Evolutionary conservation across 2,797 vertebrate species (phyloP), one percentile per base, ranked within the genome.

Genomic region (Pseudomugil tenellus): DNA sequence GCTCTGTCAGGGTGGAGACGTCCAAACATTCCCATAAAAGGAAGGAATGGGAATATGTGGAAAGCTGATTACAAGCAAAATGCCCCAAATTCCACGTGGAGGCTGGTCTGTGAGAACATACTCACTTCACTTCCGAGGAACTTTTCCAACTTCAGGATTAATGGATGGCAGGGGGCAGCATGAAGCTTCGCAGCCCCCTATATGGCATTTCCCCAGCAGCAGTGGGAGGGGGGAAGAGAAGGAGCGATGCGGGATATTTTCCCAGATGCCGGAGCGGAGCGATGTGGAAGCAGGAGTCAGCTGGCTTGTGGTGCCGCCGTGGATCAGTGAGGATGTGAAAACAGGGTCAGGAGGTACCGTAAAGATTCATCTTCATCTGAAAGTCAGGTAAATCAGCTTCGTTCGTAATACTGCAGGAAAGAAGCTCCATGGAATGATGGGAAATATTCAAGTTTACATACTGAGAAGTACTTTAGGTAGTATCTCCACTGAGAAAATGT

Each of bases 241-340:
- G 58, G 70, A 71, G 74, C 57, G 46, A 59, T 77, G 84, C 89
- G 92, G 92, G 92, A 92, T 92, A 90, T 92, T 94, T 85, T 92
- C 87, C 67, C 75, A 63, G 65, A 81, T 84, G 80, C 82, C 70
- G 55, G 34, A 74, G 75, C 58, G 14, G 55, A 31, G 79, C 78
- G 31, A 77, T 70, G 87, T 46, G 73, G 70, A 77, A 74, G 59
- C 69, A 56, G 83, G 80, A 77, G 80, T 84, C 83, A 84, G 84
- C 80, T 77, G 85, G 72, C 52, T 54, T 60, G 66, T 0, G 28
- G 55, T n/a, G 61, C 56, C 13, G 11, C 41, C 46, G 83, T 76
- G 84, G 23, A 77, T 63, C 73, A 9, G 69, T 58, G 77, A 88
- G 75, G 81, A 86, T 88, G 87, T 89, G 83, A 91, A 73, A 74